Evolutionary conservation across 2,888 invertebrate species (phyloP), one percentile per base, ranked within the genome.

Genomic region (Thecocarcelia acutangulata): DNA sequence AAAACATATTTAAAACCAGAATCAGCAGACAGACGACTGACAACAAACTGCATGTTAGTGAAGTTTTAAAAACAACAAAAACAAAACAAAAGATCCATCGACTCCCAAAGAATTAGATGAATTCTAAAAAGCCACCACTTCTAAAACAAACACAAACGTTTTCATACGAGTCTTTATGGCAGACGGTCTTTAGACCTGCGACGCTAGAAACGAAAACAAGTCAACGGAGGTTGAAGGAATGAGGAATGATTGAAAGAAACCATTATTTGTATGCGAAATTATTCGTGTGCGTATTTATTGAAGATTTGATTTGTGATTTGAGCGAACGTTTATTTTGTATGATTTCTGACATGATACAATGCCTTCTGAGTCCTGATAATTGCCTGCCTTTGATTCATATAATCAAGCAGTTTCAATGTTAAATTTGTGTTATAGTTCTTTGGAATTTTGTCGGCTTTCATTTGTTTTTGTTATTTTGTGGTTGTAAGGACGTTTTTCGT

Each of bases 281-380:
- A 69, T 76, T 54, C 52, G 40, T 21, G 21, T 48, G 46, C 61
- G 61, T 63, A 80, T 72, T 76, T 68, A 33, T 74, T 77, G 33
- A 77, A 46, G 63, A 69, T 77, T 77, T 81, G 81, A 81, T 81
- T 77, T 81, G 81, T 74, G 77, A 72, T 73, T 63, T n/a, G n/a
- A n/a, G n/a, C 56, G 13, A 50, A 58, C 37, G 33, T 64, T 76
- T 76, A 42, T 59, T 69, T 48, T 56, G 46, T 63, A 63, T 64
- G 33, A 52, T 15, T 68, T 77, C 61, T 70, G 75, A 59, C 58
- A 64, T 58, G 64, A 78, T 56, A 48, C 50, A 50, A 50, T 77
- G 77, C 21, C 33, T 70, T 64, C 42, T 56, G 56, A 64, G 54
- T 75, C 37, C 75, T 70, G 42, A 73, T 81, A 81, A 81, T 81